Evolutionary conservation across 2,888 invertebrate species (phyloP), one percentile per base, ranked within the genome.

Genomic region (Tanytarsus gracilentus): DNA sequence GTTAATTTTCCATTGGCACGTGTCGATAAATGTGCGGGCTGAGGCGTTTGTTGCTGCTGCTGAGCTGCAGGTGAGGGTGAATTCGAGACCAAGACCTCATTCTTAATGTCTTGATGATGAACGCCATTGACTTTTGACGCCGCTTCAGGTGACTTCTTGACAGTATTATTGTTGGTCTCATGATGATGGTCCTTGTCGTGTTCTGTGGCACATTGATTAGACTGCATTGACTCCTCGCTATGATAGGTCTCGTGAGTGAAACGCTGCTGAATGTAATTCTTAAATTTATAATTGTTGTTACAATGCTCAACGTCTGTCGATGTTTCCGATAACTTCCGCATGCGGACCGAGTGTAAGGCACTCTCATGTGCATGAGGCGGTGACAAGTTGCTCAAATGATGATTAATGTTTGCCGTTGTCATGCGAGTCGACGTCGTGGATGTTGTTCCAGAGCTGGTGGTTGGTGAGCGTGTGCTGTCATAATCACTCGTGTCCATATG

Each of bases 221-320:
- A 60, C 23, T 60, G 50, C 60, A 60, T 60, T 26, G 50, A 50
- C 23, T 60, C 60, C 26, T 60, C 60, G 8, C 60, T 60, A 18
- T 60, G 60, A 50, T 60, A 60, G 64, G 78, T 78, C 23, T 78
- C 65, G 63, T 79, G 76, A 1, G 81, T 81, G 65, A 95, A 95
- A 62, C 95, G 78, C 70, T 93, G 85, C 69, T 94, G 92, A 65
- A 96, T 95, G 69, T 87, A 89, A 68, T 89, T 94, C 76, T 96
- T 96, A 76, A 93, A 95, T 76, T 95, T 95, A 76, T 94, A 95
- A 66, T 81, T 81, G 50, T 79, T 71, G 61, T 66, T 65, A 64
- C 74, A 73, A 67, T 69, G 75, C 66, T 72, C 77, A 68, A 74
- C 77, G 62, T 78, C 77, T 50, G 74, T 75, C 61, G 73, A 73